A percentile compares a stretch with the other conserved stretches of the same genome.
Evolutionary conservation across 2,797 vertebrate genomes (phyloP).

Genomic region (Coccyzus lansbergi): DNA sequence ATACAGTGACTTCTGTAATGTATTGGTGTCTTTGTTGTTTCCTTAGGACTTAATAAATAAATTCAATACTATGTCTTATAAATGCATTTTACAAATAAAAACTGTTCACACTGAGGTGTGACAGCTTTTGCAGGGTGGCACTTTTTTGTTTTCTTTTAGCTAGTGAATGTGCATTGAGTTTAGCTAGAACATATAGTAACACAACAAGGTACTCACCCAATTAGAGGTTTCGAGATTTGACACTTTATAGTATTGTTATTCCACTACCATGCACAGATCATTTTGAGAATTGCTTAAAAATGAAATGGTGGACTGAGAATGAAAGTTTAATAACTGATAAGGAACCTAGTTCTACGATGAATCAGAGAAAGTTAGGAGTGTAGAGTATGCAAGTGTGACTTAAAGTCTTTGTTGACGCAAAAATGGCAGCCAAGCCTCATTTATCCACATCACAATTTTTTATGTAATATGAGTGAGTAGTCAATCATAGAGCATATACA

Average conservation of each 20-base stretch:
- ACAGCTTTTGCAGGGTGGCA: fast-evolving
- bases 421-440: not conserved
- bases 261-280: not conserved
- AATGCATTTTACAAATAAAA: not conserved
- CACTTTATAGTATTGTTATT: not conserved
- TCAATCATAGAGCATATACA: not conserved
- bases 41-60: not conserved
- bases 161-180: not conserved
- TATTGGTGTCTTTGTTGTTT: not conserved
- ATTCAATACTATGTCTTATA: not conserved
- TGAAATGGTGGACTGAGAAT: not conserved
- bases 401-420: not conserved
- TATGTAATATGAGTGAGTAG: not conserved
- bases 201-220: not conserved
- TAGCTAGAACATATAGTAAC: not conserved
- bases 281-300: conserved; percentile 14
- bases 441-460: not conserved
- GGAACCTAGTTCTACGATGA: not conserved
- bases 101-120: not conserved
- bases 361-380: not conserved
- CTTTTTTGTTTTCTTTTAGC: not conserved
- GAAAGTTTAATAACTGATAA: not conserved
- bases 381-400: not conserved
- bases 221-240: not conserved
- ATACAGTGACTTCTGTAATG: not conserved